phyloP scores from a whole-genome alignment of 2,888 invertebrate genomes.

The Chaitophorus viminalis region DNA sequence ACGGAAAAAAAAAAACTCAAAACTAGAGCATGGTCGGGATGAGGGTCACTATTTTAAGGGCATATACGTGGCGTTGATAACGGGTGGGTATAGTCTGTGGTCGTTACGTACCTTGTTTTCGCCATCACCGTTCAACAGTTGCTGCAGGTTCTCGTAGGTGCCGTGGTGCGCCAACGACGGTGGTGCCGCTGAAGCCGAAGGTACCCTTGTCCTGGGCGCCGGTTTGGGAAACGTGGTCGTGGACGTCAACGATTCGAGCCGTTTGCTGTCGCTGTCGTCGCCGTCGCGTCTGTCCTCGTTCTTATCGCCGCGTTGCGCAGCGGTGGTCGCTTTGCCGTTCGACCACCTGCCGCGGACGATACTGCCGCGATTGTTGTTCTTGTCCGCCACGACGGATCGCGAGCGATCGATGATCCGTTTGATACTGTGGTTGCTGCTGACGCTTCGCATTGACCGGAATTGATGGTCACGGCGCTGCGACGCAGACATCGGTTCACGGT shows the following conservation, averaged over 20 bases:
- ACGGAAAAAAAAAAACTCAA: not conserved
- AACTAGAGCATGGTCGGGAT: not conserved
- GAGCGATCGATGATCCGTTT: not conserved
- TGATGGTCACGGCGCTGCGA: constrained; percentile 18
- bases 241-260: not conserved
- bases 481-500: constrained; percentile 27
- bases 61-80: no score
- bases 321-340: not conserved
- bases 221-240: constrained; percentile 44
- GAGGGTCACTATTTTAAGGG: no score
- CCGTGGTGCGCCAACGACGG: constrained; percentile 17
- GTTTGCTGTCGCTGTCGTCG: not conserved
- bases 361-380: not conserved
- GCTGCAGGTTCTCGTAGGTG: constrained; percentile 32
- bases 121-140: constrained; percentile 54
- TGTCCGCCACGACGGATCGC: not conserved
- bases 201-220: constrained; percentile 41
- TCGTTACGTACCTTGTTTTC: constrained; percentile 49
- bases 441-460: constrained; percentile 45
- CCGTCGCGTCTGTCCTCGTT: not conserved
- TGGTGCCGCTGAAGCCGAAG: constrained; percentile 10
- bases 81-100: no score
- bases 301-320: not conserved
- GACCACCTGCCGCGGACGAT: no score
- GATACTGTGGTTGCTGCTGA: not conserved